These are phyloP conservation scores for Dynastes maya DNA, from an alignment of 2,888 invertebrate genomes.

Conservation along the genomic window DNA sequence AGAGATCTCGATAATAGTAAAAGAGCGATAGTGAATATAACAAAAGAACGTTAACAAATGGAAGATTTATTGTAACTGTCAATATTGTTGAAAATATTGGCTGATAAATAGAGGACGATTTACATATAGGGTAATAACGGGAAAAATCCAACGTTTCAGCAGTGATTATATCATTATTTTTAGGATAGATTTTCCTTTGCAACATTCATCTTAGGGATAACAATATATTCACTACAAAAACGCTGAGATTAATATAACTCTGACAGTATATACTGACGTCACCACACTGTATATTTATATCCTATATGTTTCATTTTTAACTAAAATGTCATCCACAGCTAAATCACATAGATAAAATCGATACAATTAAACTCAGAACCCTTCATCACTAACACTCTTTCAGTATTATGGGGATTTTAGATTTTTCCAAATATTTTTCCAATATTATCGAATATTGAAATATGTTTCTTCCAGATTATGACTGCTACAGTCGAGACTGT, in stretches of 20 bases:
- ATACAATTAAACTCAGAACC: conserved; percentile 43
- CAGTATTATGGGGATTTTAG: conserved; percentile 45
- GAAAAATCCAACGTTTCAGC: too few relatives aligned
- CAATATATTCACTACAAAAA: too few relatives aligned
- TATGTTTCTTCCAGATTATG: conserved; percentile 82
- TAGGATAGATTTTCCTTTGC: too few relatives aligned
- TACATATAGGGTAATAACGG: too few relatives aligned
- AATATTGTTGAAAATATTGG: background rate
- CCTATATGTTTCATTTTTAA: too few relatives aligned
- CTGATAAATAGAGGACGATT: too few relatives aligned
- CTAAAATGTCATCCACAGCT: too few relatives aligned
- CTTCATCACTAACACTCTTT: conserved; percentile 48
- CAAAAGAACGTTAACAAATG: background rate
- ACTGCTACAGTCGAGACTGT: conserved; percentile 97
- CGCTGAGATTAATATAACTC: too few relatives aligned
- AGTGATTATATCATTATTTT: too few relatives aligned
- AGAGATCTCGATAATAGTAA: conserved; percentile 52
- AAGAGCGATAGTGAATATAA: conserved; percentile 48
- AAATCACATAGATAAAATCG: conserved; percentile 45
- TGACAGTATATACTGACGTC: too few relatives aligned
- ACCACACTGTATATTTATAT: too few relatives aligned
- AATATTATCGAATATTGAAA: conserved; percentile 28
- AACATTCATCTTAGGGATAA: too few relatives aligned
- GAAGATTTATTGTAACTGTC: background rate
- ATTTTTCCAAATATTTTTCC: conserved; percentile 6